Conservation (phyloP, 2,888 invertebrate genomes). For the Escarpia spicata region DNA sequence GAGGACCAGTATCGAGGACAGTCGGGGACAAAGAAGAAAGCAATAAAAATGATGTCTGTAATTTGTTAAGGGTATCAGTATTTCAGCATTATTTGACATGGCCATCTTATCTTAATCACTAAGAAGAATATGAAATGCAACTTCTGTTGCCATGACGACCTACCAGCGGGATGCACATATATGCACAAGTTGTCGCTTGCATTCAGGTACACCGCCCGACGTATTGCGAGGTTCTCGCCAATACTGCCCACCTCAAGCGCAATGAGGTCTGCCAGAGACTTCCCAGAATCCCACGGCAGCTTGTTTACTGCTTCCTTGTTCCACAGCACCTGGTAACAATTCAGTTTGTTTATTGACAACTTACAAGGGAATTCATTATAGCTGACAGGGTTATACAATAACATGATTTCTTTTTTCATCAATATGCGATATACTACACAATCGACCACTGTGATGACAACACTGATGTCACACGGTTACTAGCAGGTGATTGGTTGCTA, state of each 20-base stretch:
- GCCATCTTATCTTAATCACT: not conserved
- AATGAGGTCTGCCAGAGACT: constrained; percentile 80
- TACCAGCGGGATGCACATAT: constrained; percentile 79
- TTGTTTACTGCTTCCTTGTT: not conserved
- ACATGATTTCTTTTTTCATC: too few relatives aligned
- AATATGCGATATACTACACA: too few relatives aligned
- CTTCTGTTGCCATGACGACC: constrained; percentile 3
- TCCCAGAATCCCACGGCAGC: constrained; percentile 67
- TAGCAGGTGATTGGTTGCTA: too few relatives aligned
- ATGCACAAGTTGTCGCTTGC: constrained; percentile 63
- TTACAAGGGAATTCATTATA: not conserved
- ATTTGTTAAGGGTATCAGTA: too few relatives aligned
- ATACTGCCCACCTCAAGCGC: constrained; percentile 87
- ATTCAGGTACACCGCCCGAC: constrained; percentile 76
- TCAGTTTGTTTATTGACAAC: not conserved
- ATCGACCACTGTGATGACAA: too few relatives aligned
- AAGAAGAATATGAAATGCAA: not conserved
- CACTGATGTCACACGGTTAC: too few relatives aligned
- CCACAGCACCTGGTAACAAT: not conserved
- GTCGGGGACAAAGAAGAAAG: too few relatives aligned
- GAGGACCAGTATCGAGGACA: too few relatives aligned
- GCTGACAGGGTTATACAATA: not conserved
- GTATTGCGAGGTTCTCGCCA: constrained; percentile 88
- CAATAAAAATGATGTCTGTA: too few relatives aligned
- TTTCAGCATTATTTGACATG: too few relatives aligned